Evolutionary conservation across 2,797 vertebrate species (phyloP), one percentile per base, ranked within the genome.

Genomic region (Macrochelys suwanniensis): DNA sequence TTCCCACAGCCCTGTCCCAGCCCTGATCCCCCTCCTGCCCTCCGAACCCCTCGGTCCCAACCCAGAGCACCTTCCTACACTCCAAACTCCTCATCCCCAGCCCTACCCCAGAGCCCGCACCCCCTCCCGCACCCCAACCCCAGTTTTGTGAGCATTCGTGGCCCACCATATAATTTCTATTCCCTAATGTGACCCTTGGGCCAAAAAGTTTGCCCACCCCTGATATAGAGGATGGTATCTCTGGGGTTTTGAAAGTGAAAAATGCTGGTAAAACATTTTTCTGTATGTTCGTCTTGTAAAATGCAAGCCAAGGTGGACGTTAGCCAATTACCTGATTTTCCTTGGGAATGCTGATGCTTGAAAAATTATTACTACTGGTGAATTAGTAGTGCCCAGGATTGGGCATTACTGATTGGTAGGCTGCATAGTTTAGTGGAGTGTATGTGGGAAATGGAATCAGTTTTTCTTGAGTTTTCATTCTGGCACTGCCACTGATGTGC

Each of bases 241-340:
- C 3, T 61, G 76, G 78, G 85, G 25, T 0, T 0, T 21, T 54
- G 37, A 65, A 80, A 47, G 23, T 47, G 5, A 71, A 19, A 42
- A 71, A 42, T 37, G 33, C 19, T 42, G n/a, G 11, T 45, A 17
- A 71, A 2, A 13, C 17, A 31, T 15, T 68, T 96, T 92, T 57
- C 31, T 42, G 0, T 53, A 6, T 25, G 6, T 59, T 31, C 17
- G 15, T 33, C 50, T n/a, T n/a, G 47, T n/a, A 13, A 76, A 84
- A 47, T 79, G 3, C 31, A 76, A 78, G 25, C 21, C 45, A 4
- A 9, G 13, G 0, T 5, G 15, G 33, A 0, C 11, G 28, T 2
- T 37, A 71, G 21, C 51, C 37, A 49, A 16, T n/a, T 8, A n/a
- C 16, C n/a, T 89, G 21, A 61, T 61, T 79, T 79, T 82, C 80